Evolutionary conservation across 2,797 vertebrate species (phyloP), one percentile per base, ranked within the genome.

Genomic region (Sebastes ruberrimus): DNA sequence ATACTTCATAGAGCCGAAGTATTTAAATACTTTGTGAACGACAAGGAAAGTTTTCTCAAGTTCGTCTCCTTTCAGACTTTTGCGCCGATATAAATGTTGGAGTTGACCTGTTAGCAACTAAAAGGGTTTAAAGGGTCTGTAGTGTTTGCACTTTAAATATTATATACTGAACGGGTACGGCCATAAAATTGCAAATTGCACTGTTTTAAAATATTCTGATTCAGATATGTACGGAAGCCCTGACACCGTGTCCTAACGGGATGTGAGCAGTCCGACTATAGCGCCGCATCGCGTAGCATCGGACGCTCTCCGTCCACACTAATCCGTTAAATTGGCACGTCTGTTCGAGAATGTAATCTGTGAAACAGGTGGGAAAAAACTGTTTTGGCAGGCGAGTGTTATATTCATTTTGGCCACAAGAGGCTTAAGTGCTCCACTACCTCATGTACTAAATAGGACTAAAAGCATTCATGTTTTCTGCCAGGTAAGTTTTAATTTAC

Each of bases 181-280:
- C 69, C 62, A 79, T 72, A 65, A 53, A 30, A 57, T 59, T 32
- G 33, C 3, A 60, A 35, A 63, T 67, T 89, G 83, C 86, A 87
- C 83, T 83, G 61, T 64, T 69, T 78, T 60, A 5, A 42, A 62
- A 53, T 69, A 42, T 42, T 60, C 2, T 6, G 35, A 63, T 35
- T 77, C 16, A 27, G 27, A 28, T 42, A 28, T 22, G 0, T 64
- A 55, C 10, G 52, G 52, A 55, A 52, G 20, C 20, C 20, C 49
- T 46, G 16, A 46, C 38, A 46, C 14, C 38, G 6, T 6, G 38
- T 46, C 38, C 14, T 46, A 16, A 46, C 38, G 2, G 38, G 38
- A 46, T 46, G 14, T 0, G 1, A 14, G 35, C 35, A 14, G 35
- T 46, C 38, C 38, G 38, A 7, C 38, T 46, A 46, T 46, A 38